A percentile compares a stretch with the other conserved stretches of the same genome.
Conservation (phyloP, 2,888 invertebrate species). For the Embidobia sp. region DNA sequence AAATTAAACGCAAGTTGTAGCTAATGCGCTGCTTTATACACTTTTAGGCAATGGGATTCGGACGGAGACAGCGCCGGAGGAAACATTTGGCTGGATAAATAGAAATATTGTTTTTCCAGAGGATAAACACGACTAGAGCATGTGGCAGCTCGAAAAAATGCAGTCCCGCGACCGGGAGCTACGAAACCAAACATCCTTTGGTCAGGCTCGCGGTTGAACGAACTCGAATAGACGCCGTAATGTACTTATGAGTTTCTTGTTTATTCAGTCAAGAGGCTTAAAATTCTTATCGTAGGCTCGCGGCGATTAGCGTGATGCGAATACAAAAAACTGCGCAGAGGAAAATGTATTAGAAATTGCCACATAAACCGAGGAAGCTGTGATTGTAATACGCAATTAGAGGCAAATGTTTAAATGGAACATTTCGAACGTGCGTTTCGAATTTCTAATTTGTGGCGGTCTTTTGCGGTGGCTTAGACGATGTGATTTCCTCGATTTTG, state of each 20-base stretch:
- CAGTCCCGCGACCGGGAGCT: slow-evolving; percentile 3
- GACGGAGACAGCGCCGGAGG: not conserved
- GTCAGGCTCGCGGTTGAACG: slow-evolving; percentile 20
- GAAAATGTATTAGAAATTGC: too few species aligned
- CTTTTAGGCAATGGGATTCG: slow-evolving; percentile 13
- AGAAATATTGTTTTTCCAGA: slow-evolving; percentile 15
- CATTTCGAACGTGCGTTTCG: too few species aligned
- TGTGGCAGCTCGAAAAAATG: slow-evolving; percentile 11
- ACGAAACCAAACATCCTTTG: slow-evolving; percentile 45
- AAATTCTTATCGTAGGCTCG: slow-evolving; percentile 20
- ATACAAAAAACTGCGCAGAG: slow-evolving; percentile 3
- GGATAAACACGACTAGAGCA: slow-evolving; percentile 7
- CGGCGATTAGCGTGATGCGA: slow-evolving; percentile 23
- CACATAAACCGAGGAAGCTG: too few species aligned
- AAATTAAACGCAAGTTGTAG: slow-evolving; percentile 47
- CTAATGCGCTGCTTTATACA: slow-evolving; percentile 24
- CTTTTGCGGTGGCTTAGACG: too few species aligned
- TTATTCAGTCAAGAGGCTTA: slow-evolving; percentile 35
- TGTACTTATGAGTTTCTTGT: slow-evolving; percentile 36
- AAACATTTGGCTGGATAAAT: not conserved
- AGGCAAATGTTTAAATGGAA: too few species aligned
- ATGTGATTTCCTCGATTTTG: too few species aligned
- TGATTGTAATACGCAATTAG: too few species aligned
- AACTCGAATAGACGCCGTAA: slow-evolving; percentile 25
- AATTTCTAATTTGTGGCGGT: too few species aligned